These are phyloP conservation scores for Heliconius himera DNA, from an alignment of 1,140 invertebrate species.

Conservation along the genomic window DNA sequence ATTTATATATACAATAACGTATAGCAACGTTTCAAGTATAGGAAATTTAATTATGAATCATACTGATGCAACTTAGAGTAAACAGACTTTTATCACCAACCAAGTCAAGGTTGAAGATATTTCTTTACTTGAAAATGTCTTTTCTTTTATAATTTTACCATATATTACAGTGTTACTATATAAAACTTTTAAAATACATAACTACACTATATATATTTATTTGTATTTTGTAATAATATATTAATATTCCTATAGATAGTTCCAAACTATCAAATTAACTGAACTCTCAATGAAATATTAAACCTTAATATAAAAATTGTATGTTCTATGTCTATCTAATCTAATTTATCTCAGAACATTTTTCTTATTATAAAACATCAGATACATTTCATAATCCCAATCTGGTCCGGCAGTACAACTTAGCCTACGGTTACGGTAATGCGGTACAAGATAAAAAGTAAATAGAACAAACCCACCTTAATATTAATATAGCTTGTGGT, in stretches of 20 bases:
- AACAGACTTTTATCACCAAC: conserved; percentile 6
- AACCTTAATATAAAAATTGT: too few relatives aligned
- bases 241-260: background rate
- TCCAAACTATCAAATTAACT: background rate
- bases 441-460: conserved; percentile 40
- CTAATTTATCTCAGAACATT: background rate
- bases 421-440: conserved; percentile 28
- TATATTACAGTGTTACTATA: background rate
- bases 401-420: conserved; percentile 20
- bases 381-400: conserved; percentile 10
- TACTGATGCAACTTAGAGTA: conserved; percentile 8
- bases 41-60: conserved; percentile 14
- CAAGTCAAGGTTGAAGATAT: background rate
- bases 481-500: conserved; percentile 42
- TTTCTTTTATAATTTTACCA: background rate
- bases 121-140: background rate
- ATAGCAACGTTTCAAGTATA: conserved; percentile 4
- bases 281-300: background rate
- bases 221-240: background rate
- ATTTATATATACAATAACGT: conserved; percentile 2
- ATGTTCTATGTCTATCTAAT: background rate
- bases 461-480: conserved; percentile 42
- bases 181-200: background rate
- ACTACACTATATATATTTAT: too few relatives aligned
- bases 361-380: conserved; percentile 5